A percentile compares a stretch with the other conserved stretches of the same genome.
Conservation (phyloP, 2,113 vertebrate genomes). For the Nestor notabilis region DNA sequence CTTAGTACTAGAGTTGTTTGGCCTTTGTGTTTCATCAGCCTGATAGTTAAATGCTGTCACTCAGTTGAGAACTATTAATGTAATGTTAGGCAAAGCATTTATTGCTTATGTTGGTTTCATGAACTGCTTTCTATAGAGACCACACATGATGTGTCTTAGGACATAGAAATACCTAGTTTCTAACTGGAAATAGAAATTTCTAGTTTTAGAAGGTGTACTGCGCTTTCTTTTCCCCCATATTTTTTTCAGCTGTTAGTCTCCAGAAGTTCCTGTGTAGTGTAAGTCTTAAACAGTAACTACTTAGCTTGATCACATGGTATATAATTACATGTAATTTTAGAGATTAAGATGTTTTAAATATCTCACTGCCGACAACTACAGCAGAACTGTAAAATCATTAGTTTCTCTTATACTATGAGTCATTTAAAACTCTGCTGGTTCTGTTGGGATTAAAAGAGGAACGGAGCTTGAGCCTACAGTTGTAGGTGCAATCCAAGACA, state of each 20-base stretch:
- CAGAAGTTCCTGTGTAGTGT: neutral
- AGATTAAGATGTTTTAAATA: neutral
- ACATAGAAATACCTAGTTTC: neutral
- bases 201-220: neutral
- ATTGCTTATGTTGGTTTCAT: neutral
- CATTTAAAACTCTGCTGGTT: neutral
- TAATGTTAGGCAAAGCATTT: neutral
- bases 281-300: neutral
- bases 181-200: neutral
- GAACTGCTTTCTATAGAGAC: neutral
- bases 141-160: neutral
- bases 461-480: fast-evolving
- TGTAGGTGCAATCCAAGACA: neutral
- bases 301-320: neutral
- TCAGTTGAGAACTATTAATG: neutral
- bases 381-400: neutral
- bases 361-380: neutral
- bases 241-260: neutral
- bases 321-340: neutral
- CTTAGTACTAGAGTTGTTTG: neutral
- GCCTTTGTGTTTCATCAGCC: neutral
- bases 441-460: neutral
- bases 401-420: neutral
- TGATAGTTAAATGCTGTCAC: neutral
- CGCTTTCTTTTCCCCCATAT: fast-evolving